Evolutionary conservation across 2,113 vertebrate species (phyloP), one percentile per base, ranked within the genome.

Genomic region (Odobenus rosmarus): DNA sequence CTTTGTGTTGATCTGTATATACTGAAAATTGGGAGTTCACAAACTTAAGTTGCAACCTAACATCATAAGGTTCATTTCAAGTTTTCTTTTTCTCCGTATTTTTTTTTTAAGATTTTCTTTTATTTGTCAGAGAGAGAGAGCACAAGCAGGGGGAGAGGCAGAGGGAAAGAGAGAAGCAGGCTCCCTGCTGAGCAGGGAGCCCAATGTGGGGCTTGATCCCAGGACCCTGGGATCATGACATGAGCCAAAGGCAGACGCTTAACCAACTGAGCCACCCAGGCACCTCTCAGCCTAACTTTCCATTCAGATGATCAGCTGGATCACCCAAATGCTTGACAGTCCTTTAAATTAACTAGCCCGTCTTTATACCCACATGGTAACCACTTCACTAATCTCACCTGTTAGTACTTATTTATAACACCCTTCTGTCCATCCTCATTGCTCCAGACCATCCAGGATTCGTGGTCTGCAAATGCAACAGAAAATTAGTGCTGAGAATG

Each of bases 361-460:
- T 8, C 42, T 61, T n/a, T 31, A 31, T 9, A 49, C 46, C n/a
- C 51, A 28, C 8, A 7, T 7, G 31, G 28, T 49, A 15, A 39
- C 23, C 4, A 7, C 36, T 31, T 71, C 28, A 6, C 46, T 33
- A 2, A 13, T 46, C 67, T 81, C 51, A 61, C 12, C 49, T 42
- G 12, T 24, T 11, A n/a, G 28, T 7, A 19, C 39, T 57, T 42
- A 31, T 31, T 18, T 74, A 23, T 28, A 33, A 5, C 15, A 39
- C 26, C 51, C 33, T 0, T 12, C 33, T 3, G 51, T 24, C 79
- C 18, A 13, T 62, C 31, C 51, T 31, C 2, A 0, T 6, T 42
- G 57, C 18, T 53, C 76, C 16, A 57, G 13, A 12, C 10, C 4
- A 10, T n/a, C 21, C 15, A 28, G 57, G 61, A 16, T 36, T 2